phyloP scores from a whole-genome alignment of 2,113 vertebrate species.

The Hucho hucho region DNA sequence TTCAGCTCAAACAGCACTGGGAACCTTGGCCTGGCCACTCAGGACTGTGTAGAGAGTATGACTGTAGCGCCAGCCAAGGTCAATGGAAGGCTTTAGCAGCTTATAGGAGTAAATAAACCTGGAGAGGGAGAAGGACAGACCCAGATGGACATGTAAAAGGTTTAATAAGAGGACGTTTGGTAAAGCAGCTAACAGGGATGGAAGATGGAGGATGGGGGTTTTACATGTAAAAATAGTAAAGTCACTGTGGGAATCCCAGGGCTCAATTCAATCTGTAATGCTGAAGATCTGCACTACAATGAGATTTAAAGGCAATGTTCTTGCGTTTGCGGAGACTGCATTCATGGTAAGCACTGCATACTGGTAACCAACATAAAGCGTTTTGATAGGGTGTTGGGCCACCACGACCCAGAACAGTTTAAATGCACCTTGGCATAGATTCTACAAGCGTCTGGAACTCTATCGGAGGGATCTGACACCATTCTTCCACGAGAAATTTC shows the following conservation, averaged over 20 bases:
- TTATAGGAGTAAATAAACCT: constrained; percentile 46
- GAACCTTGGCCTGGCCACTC: neutral
- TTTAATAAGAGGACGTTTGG: neutral
- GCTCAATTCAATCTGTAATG: too few relatives aligned
- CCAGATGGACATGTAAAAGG: neutral
- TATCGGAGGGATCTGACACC: too few relatives aligned
- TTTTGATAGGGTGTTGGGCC: too few relatives aligned
- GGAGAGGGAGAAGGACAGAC: neutral
- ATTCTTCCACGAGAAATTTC: too few relatives aligned
- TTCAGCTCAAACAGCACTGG: constrained; percentile 22
- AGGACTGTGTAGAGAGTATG: constrained; percentile 34
- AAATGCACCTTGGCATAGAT: too few relatives aligned
- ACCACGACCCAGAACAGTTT: too few relatives aligned
- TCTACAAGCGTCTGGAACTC: too few relatives aligned
- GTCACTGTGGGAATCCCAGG: neutral
- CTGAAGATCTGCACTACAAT: too few relatives aligned
- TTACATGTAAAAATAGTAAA: neutral
- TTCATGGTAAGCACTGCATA: too few relatives aligned
- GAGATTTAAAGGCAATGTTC: too few relatives aligned
- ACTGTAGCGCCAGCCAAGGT: constrained; percentile 46
- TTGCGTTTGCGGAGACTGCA: too few relatives aligned
- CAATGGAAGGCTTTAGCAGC: constrained; percentile 29
- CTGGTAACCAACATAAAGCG: too few relatives aligned
- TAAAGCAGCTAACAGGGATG: neutral
- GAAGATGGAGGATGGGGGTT: neutral